Conservation (phyloP, 2,888 invertebrate species). For the Aproaerema taeniolella region DNA sequence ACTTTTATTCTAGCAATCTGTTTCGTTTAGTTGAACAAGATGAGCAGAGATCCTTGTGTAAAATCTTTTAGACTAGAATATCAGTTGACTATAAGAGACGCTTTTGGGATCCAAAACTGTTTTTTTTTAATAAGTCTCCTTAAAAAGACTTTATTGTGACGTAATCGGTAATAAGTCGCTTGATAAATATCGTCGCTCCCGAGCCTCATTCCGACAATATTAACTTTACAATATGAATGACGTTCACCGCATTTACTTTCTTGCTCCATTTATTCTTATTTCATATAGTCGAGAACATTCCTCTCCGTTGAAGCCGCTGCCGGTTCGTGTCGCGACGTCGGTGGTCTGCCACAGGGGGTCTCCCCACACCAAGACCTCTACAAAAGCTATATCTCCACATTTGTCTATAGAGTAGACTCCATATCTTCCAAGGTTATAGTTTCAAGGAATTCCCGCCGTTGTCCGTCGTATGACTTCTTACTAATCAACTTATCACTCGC, state of each 20-base stretch:
- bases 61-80: no score
- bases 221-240: slow-evolving; percentile 4
- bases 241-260: slow-evolving; percentile 5
- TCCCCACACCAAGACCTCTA: slow-evolving; percentile 10
- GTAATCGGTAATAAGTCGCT: not conserved
- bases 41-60: no score
- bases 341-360: slow-evolving; percentile 39
- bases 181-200: slow-evolving; percentile 1
- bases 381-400: slow-evolving; percentile 6
- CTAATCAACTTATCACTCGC: slow-evolving; percentile 5
- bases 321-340: slow-evolving; percentile 26
- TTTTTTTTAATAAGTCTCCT: no score
- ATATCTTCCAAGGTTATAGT: slow-evolving; percentile 1
- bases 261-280: slow-evolving; percentile 11
- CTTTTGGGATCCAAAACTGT: no score
- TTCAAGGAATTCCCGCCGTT: slow-evolving; percentile 4
- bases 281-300: not conserved
- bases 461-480: slow-evolving; percentile 1
- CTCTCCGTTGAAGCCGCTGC: not conserved
- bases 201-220: slow-evolving; percentile 9
- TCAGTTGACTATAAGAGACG: no score
- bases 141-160: no score
- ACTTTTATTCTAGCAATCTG: no score
- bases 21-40: no score
- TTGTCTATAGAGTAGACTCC: no score